phyloP scores from a whole-genome alignment of 2,797 vertebrate species.

The Prionace glauca region DNA sequence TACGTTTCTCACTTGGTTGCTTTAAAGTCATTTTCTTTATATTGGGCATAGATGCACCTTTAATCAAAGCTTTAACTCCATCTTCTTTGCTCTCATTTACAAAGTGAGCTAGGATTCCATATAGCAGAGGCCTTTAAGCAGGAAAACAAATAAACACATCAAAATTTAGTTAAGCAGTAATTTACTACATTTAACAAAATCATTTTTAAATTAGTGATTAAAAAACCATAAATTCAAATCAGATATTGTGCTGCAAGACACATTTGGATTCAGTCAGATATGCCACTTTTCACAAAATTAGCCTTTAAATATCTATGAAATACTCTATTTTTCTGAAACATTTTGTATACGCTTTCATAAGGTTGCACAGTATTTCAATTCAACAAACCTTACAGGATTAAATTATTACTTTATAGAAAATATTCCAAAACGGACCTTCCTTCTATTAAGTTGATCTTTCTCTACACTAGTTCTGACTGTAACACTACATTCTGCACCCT shows the following conservation, averaged over 20 bases:
- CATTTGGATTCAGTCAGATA: not conserved
- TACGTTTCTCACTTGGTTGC: slow-evolving; percentile 1
- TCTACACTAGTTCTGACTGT: no score
- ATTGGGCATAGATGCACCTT: slow-evolving; percentile 9
- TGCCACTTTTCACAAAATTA: not conserved
- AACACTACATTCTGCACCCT: no score
- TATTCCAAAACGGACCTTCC: not conserved
- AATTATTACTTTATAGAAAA: not conserved
- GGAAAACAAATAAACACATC: slow-evolving; percentile 29
- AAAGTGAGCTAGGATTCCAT: slow-evolving; percentile 80
- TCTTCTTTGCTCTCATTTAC: slow-evolving; percentile 59
- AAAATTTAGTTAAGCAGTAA: not conserved
- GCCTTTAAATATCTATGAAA: not conserved
- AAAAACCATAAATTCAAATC: not conserved
- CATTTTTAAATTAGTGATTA: not conserved
- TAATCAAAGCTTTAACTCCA: slow-evolving; percentile 36
- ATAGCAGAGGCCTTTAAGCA: slow-evolving; percentile 78
- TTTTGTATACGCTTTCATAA: not conserved
- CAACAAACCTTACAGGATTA: not conserved
- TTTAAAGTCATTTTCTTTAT: slow-evolving; percentile 29
- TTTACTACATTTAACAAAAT: not conserved
- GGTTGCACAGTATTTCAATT: not conserved
- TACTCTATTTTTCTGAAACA: not conserved
- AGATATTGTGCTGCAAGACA: not conserved
- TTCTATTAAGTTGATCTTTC: no score